A percentile compares a stretch with the other conserved stretches of the same genome.
Conservation (phyloP, 1,140 invertebrate genomes). For the Sitodiplosis mosellana region DNA sequence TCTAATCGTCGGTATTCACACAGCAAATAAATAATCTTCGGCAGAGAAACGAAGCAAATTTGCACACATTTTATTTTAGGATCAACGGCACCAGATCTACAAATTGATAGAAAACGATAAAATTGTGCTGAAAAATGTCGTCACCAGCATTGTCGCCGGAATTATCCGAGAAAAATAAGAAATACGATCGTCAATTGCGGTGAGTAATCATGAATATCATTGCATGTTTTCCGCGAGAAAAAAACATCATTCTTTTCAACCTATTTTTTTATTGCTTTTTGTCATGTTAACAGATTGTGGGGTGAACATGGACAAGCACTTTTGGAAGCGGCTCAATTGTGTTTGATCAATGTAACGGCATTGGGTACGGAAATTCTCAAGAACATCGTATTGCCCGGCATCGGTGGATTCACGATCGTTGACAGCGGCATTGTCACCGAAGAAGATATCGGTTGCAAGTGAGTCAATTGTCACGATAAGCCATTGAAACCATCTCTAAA, state of each 20-base stretch:
- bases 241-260: neutral
- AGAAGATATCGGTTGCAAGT: conserved; percentile 88
- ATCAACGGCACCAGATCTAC: no score
- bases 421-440: conserved; percentile 73
- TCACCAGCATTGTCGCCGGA: conserved; percentile 20
- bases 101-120: no score
- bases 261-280: neutral
- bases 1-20: no score
- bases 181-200: conserved; percentile 28
- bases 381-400: conserved; percentile 81
- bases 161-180: conserved; percentile 29
- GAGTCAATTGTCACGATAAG: conserved; percentile 16
- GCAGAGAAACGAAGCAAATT: no score
- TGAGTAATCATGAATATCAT: conserved; percentile 1
- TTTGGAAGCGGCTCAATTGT: conserved; percentile 76
- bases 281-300: conserved; percentile 57
- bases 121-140: conserved; percentile 12
- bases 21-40: no score
- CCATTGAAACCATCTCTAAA: neutral
- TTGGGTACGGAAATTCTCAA: conserved; percentile 91
- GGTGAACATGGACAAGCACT: conserved; percentile 88
- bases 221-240: neutral
- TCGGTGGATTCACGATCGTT: conserved; percentile 91
- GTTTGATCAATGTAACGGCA: conserved; percentile 85
- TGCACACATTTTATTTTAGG: no score